Evolutionary conservation across 2,113 vertebrate genomes (phyloP).

Genomic region (Scomber japonicus): DNA sequence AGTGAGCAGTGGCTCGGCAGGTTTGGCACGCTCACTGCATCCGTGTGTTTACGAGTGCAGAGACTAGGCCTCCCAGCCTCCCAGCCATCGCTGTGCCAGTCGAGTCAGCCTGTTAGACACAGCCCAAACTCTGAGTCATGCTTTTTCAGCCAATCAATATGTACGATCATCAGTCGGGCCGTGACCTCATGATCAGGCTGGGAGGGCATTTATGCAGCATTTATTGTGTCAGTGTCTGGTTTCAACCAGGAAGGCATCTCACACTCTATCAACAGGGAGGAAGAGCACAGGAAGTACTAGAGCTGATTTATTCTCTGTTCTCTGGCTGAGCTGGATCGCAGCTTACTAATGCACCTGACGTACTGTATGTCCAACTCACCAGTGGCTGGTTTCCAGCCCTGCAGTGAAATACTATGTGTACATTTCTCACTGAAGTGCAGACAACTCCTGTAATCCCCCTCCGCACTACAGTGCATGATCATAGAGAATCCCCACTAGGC

Average conservation of each 20-base stretch:
- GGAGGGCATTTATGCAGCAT: slow-evolving; percentile 58
- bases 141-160: slow-evolving; percentile 69
- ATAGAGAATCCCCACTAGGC: slow-evolving; percentile 61
- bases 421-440: slow-evolving; percentile 24
- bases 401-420: slow-evolving; percentile 36
- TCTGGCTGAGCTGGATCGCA: slow-evolving; percentile 28
- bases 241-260: slow-evolving; percentile 43
- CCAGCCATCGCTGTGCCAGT: slow-evolving; percentile 8
- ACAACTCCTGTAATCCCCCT: slow-evolving; percentile 57
- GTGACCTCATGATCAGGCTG: slow-evolving; percentile 70
- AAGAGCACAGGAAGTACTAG: slow-evolving; percentile 29
- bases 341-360: slow-evolving; percentile 29
- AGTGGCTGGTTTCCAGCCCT: slow-evolving; percentile 36
- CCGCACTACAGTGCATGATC: slow-evolving; percentile 21
- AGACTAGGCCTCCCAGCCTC: not conserved
- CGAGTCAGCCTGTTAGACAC: slow-evolving; percentile 46
- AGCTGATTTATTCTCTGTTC: slow-evolving; percentile 48
- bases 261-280: slow-evolving; percentile 33
- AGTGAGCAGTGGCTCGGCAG: slow-evolving; percentile 29
- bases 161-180: slow-evolving; percentile 57
- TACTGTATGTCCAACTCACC: slow-evolving; percentile 32
- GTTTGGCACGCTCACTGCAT: slow-evolving; percentile 35
- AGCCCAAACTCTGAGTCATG: slow-evolving; percentile 72
- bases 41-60: slow-evolving; percentile 17
- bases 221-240: slow-evolving; percentile 59